These are phyloP conservation scores for Petrophora chlorosata DNA, from an alignment of 2,888 invertebrate species.

Conservation along the genomic window DNA sequence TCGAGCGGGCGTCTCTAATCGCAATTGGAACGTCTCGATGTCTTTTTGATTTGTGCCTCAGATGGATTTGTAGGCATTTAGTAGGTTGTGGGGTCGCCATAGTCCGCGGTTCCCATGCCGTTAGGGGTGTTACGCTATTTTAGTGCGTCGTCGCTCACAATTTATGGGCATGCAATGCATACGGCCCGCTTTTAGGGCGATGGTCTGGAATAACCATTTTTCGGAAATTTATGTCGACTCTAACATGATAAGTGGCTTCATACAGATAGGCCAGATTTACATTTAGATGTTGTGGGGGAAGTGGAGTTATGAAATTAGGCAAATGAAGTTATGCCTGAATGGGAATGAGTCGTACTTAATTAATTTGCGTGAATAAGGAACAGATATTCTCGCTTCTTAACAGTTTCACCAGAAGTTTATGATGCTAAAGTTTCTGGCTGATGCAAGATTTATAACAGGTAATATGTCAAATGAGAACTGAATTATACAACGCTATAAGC, in stretches of 20 bases:
- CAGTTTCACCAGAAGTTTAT: too few species aligned
- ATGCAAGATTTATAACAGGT: too few species aligned
- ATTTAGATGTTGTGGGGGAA: conserved; percentile 30
- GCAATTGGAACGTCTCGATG: conserved; percentile 63
- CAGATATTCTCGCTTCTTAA: too few species aligned
- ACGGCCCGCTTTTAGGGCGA: conserved; percentile 73
- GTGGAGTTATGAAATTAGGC: conserved; percentile 25
- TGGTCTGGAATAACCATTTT: conserved; percentile 70
- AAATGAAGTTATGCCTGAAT: conserved; percentile 16
- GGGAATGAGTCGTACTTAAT: too few species aligned
- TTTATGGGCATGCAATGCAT: conserved; percentile 75
- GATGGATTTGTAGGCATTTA: conserved; percentile 78
- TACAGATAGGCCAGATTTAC: conserved; percentile 34
- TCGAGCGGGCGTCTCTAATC: conserved; percentile 76
- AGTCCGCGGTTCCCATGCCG: conserved; percentile 72
- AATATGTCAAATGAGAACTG: too few species aligned
- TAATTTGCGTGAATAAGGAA: too few species aligned
- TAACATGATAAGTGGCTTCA: conserved; percentile 35
- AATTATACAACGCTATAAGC: too few species aligned
- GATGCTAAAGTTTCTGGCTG: too few species aligned
- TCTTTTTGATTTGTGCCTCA: conserved; percentile 74
- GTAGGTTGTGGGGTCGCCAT: conserved; percentile 55
- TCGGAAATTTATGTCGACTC: conserved; percentile 59
- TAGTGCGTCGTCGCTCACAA: conserved; percentile 75
- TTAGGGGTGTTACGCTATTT: conserved; percentile 82